A percentile compares a stretch with the other conserved stretches of the same genome.
Evolutionary conservation across 2,797 vertebrate species (phyloP).

Genomic region (Micropoecilia bifurca): DNA sequence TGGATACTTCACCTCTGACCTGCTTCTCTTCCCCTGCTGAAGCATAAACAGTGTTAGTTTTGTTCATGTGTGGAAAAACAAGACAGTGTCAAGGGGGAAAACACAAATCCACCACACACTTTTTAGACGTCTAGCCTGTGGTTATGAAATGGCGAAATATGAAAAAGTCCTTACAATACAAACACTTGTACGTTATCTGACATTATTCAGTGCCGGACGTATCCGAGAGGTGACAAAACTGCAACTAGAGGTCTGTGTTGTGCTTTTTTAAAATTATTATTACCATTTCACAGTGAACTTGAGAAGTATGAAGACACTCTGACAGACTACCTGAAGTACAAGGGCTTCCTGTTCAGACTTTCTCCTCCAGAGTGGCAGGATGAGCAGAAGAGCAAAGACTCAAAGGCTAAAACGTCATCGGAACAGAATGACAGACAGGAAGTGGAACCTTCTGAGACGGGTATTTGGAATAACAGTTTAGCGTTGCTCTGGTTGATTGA

Average conservation of each 20-base stretch:
- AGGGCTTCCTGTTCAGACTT: conserved; percentile 88
- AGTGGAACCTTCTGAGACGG: conserved; percentile 20
- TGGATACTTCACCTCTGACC: not conserved
- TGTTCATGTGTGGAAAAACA: not conserved
- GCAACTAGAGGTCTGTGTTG: not conserved
- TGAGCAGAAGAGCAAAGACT: conserved; percentile 58
- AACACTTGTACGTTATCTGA: not conserved
- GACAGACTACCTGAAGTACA: conserved; percentile 85
- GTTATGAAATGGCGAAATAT: not conserved
- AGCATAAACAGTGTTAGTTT: not conserved
- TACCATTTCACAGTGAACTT: conserved; percentile 82
- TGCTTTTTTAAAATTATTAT: not conserved
- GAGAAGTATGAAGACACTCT: conserved; percentile 84
- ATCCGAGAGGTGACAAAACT: not conserved
- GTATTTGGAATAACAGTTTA: conserved; percentile 13
- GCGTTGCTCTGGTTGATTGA: not conserved
- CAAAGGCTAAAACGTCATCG: conserved; percentile 4
- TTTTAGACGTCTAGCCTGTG: not conserved
- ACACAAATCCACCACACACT: not conserved
- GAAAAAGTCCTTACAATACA: not conserved
- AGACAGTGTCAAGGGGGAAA: not conserved
- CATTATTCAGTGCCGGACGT: not conserved
- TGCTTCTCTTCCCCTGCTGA: not conserved
- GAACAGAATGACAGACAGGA: conserved; percentile 18
- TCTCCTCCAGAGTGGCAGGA: conserved; percentile 90